Evolutionary conservation across 2,888 invertebrate species (phyloP).

Genomic region (Hetaerina titia): DNA sequence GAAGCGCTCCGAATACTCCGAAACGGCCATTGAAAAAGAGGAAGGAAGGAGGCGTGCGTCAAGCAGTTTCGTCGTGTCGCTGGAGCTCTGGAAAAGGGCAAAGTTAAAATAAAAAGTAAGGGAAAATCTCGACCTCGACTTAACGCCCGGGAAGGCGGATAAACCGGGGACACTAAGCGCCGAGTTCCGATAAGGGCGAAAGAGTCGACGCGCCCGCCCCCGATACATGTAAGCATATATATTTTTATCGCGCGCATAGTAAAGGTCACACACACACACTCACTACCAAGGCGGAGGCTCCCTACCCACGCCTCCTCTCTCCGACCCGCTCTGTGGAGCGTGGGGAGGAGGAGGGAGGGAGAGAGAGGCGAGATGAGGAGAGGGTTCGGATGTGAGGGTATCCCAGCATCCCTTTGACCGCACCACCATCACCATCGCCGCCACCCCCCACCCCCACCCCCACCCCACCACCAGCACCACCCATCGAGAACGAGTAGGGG

Average conservation of each 20-base stretch:
- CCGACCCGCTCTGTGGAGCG: not conserved
- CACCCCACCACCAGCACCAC: not conserved
- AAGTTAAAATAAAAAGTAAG: not conserved
- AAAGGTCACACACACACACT: not conserved
- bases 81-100: not conserved
- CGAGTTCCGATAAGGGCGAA: not conserved
- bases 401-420: conserved; percentile 15
- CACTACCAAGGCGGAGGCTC: not conserved
- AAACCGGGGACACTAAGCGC: not conserved
- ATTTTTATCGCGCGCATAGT: not conserved
- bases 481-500: not conserved
- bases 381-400: not conserved
- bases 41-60: not conserved
- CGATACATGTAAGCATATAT: too few relatives aligned
- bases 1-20: not conserved
- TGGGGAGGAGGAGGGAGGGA: not conserved
- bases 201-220: not conserved
- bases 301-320: not conserved
- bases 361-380: not conserved
- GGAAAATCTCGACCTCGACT: not conserved
- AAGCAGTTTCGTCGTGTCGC: not conserved
- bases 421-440: not conserved
- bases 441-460: not conserved
- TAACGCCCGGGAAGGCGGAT: not conserved
- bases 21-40: not conserved